phyloP scores from a whole-genome alignment of 2,113 vertebrate genomes.

The Sinocyclocheilus rhinocerous region DNA sequence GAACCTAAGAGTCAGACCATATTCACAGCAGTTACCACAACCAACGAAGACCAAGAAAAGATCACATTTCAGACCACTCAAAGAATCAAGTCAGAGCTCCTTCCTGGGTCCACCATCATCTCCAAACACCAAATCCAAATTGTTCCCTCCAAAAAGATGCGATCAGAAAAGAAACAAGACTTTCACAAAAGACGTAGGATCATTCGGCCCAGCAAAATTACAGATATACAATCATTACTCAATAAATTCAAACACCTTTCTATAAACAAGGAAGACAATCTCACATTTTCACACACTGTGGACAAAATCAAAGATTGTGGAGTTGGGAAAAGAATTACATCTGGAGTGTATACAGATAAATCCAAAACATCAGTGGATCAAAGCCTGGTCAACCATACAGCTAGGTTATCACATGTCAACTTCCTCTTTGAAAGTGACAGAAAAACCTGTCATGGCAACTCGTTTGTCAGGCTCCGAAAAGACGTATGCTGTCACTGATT shows the following conservation, averaged over 20 bases:
- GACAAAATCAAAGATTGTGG: slow-evolving; percentile 60
- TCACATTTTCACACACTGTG: slow-evolving; percentile 58
- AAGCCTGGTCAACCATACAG: slow-evolving; percentile 49
- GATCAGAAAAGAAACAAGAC: slow-evolving; percentile 69
- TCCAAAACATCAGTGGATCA: slow-evolving; percentile 32
- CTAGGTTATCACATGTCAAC: slow-evolving; percentile 26
- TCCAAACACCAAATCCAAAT: slow-evolving; percentile 70
- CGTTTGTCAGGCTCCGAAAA: slow-evolving; percentile 37
- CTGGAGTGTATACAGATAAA: slow-evolving; percentile 18
- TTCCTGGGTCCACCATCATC: slow-evolving; percentile 64
- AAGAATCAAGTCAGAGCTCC: slow-evolving; percentile 66
- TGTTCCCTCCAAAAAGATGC: slow-evolving; percentile 60
- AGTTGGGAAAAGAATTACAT: slow-evolving; percentile 40
- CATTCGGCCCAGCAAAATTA: slow-evolving; percentile 77
- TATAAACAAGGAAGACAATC: slow-evolving; percentile 61
- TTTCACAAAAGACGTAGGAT: slow-evolving; percentile 74
- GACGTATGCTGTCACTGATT: slow-evolving; percentile 19
- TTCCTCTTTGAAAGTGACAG: slow-evolving; percentile 46
- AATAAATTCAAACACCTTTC: slow-evolving; percentile 67
- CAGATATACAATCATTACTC: slow-evolving; percentile 68
- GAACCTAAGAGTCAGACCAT: slow-evolving; percentile 64
- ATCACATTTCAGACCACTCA: slow-evolving; percentile 72
- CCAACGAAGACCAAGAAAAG: slow-evolving; percentile 64
- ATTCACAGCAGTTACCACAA: slow-evolving; percentile 59
- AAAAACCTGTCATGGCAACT: slow-evolving; percentile 49